These are phyloP conservation scores for Leptogaster cylindrica DNA, from an alignment of 2,888 invertebrate genomes.

Conservation along the genomic window DNA sequence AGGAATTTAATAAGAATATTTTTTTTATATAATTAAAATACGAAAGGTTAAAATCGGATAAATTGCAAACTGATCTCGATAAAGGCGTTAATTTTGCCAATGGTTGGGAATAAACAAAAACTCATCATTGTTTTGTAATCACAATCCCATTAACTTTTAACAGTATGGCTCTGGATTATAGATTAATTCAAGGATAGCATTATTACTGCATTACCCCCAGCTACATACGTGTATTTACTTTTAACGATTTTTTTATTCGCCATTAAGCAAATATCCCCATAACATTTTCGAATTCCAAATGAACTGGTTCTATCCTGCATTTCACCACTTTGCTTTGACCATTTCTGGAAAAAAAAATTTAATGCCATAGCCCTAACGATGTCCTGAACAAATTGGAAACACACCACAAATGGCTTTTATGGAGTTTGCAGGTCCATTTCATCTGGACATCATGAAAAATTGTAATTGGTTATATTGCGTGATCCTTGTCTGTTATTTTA, in stretches of 20 bases:
- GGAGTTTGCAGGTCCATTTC: conserved; percentile 36
- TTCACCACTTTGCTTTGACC: neutral
- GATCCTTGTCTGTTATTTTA: conserved; percentile 30
- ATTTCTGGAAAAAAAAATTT: neutral
- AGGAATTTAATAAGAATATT: too few relatives aligned
- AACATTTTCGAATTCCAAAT: conserved; percentile 10
- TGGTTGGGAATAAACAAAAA: neutral
- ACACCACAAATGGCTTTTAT: conserved; percentile 39
- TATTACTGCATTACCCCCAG: too few relatives aligned
- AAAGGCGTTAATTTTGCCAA: neutral
- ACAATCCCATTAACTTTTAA: neutral
- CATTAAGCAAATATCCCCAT: conserved; percentile 27
- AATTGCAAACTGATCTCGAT: too few relatives aligned
- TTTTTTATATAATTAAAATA: too few relatives aligned
- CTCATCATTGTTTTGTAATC: neutral
- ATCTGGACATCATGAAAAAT: conserved; percentile 36
- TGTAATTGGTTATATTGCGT: conserved; percentile 31
- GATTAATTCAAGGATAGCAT: neutral
- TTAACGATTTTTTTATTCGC: conserved; percentile 33
- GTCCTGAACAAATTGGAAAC: conserved; percentile 39
- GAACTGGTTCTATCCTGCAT: conserved; percentile 2
- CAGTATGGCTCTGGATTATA: conserved; percentile 1
- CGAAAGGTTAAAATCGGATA: too few relatives aligned
- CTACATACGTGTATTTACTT: conserved; percentile 29
- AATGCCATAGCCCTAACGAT: conserved; percentile 18